A percentile compares a stretch with the other conserved stretches of the same genome.
Conservation (phyloP, 1,140 invertebrate genomes). For the Brachionus paranguensis region DNA sequence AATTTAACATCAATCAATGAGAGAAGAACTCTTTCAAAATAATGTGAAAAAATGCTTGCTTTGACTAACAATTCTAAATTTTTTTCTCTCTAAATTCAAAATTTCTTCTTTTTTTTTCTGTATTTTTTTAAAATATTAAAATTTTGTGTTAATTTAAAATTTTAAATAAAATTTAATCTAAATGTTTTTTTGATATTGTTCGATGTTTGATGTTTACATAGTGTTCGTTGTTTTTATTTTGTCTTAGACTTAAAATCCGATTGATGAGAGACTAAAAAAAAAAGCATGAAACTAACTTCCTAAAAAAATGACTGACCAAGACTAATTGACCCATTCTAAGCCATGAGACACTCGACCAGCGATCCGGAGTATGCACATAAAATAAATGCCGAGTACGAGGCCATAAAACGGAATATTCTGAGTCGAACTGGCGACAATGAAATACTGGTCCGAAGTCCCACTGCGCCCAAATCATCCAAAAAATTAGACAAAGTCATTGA, state of each 20-base stretch:
- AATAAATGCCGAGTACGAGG: constrained; percentile 26
- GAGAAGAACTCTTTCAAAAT: background rate
- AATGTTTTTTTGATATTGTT: background rate
- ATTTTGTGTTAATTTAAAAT: background rate
- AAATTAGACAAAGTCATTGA: background rate
- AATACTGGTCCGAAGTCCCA: background rate
- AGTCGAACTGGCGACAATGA: constrained; percentile 12
- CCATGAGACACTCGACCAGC: background rate
- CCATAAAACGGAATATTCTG: background rate
- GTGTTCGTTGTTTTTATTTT: background rate
- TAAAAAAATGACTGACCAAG: background rate
- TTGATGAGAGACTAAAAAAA: background rate
- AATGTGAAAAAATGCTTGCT: background rate
- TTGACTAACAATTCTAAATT: background rate
- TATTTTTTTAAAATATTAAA: background rate
- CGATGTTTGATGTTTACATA: background rate
- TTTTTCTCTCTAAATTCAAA: background rate
- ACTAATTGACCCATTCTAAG: background rate
- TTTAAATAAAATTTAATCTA: background rate
- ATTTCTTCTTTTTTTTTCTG: background rate
- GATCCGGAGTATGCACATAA: background rate
- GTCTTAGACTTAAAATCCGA: background rate
- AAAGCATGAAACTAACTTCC: background rate
- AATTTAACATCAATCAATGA: background rate
- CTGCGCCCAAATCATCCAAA: background rate